Percentiles rank a stretch among this genome's conserved stretches.
Conservation (phyloP, 2,797 vertebrate genomes). For the Ammospiza maritima region DNA sequence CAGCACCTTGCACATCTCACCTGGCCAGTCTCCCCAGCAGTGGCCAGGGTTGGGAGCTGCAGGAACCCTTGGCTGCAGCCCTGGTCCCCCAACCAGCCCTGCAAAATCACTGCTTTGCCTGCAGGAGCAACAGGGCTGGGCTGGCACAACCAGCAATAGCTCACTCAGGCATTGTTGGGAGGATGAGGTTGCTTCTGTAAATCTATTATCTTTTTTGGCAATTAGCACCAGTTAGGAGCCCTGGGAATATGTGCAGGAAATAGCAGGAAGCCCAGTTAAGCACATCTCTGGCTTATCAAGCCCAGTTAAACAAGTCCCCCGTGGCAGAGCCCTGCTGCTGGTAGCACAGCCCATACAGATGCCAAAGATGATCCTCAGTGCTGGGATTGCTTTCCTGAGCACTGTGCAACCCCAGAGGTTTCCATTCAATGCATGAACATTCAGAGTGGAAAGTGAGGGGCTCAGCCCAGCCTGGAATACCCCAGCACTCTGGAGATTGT, state of each 20-base stretch:
- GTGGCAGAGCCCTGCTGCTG: background rate
- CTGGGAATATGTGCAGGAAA: constrained; percentile 23
- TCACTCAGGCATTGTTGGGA: background rate
- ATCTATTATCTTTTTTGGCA: constrained; percentile 43
- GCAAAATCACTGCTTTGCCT: background rate
- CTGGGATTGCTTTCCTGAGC: background rate
- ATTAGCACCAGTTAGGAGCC: constrained; percentile 4
- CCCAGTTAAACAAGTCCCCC: constrained; percentile 14
- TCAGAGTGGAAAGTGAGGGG: background rate
- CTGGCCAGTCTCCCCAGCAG: background rate
- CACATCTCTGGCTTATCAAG: constrained; percentile 21
- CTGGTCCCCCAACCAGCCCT: background rate
- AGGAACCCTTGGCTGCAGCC: background rate
- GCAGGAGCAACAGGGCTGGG: background rate
- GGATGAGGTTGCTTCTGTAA: constrained; percentile 28
- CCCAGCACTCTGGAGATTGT: background rate
- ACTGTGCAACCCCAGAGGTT: background rate
- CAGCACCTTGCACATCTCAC: background rate
- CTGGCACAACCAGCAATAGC: background rate
- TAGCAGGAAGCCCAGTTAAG: constrained; percentile 19
- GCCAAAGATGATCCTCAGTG: background rate
- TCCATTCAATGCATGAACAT: rapidly evolving
- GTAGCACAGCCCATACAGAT: background rate
- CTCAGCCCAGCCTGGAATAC: background rate
- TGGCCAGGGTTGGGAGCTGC: background rate